Evolutionary conservation across 2,113 vertebrate species (phyloP), one percentile per base, ranked within the genome.

Genomic region (Cynopterus brachyotis): DNA sequence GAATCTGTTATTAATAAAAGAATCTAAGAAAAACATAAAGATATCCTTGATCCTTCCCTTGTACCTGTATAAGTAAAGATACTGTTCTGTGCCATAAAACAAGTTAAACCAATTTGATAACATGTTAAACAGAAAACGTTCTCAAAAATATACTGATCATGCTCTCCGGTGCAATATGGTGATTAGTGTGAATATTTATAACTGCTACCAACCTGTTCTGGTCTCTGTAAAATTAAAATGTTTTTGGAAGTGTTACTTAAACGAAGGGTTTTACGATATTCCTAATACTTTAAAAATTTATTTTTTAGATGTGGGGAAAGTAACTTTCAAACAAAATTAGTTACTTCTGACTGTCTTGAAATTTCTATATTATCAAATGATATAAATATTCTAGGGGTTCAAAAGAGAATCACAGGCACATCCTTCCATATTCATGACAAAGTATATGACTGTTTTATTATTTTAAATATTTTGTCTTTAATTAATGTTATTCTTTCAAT

Each of bases 201-300:
- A 62, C 66, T 57, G 13, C 28, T 55, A 73, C 19, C 16, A 55
- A 91, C 47, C 66, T 79, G 73, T 42, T 50, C 69, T 72, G 13
- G 47, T 89, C 22, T 53, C 42, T 60, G 16, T 91, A 79, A 89
- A 89, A 42, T 53, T 81, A 86, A 94, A 82, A 7, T 57, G 40
- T 60, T 24, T 32, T 91, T 81, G 30, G 4, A 91, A 50, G 9
- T 67, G 28, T 78, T 86, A 81, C 22, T 17, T 67, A 60, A 89
- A 89, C 30, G 55, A 42, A 91, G 30, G 30, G 22, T 73, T 73
- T 55, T 50, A 32, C 94, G 40, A 91, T 17, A 91, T 53, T 90
- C 47, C 80, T 42, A 47, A 66, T 24, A 90, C 72, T 91, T 70
- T 35, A 76, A 95, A 95, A 95, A 83, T 35, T 83, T 76, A 75